Evolutionary conservation across 2,113 vertebrate genomes (phyloP).

Genomic region (Brachypodius melanocephalos): DNA sequence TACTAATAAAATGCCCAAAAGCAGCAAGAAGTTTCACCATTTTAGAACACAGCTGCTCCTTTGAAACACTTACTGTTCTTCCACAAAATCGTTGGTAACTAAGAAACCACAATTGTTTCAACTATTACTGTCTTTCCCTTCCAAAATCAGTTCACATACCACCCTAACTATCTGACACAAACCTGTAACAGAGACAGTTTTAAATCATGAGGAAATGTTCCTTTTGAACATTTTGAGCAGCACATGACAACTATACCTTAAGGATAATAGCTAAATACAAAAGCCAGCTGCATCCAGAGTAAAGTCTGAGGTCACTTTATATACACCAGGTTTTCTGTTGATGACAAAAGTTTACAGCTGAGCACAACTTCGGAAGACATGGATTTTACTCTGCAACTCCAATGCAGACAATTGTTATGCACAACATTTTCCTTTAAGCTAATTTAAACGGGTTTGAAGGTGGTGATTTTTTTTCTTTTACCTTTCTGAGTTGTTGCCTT

Average conservation of each 20-base stretch:
- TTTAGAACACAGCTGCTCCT: neutral
- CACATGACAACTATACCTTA: neutral
- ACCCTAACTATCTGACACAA: neutral
- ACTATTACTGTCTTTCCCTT: neutral
- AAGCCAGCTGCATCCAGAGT: neutral
- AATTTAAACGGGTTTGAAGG: neutral
- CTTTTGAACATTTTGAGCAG: neutral
- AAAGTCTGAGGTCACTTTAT: neutral
- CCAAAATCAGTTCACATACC: neutral
- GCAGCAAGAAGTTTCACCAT: neutral
- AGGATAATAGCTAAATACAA: neutral
- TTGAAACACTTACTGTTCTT: neutral
- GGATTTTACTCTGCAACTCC: neutral
- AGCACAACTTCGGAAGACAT: neutral
- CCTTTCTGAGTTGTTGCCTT: neutral
- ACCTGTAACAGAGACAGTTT: neutral
- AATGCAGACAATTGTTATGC: neutral
- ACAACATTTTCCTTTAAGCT: neutral
- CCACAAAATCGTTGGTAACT: neutral
- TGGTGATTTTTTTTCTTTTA: neutral
- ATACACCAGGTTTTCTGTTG: neutral
- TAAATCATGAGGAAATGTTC: accelerated
- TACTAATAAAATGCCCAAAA: neutral
- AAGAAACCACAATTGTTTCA: neutral
- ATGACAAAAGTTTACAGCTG: neutral